phyloP scores from a whole-genome alignment of 1,140 invertebrate genomes.

The Drosophila repleta region DNA sequence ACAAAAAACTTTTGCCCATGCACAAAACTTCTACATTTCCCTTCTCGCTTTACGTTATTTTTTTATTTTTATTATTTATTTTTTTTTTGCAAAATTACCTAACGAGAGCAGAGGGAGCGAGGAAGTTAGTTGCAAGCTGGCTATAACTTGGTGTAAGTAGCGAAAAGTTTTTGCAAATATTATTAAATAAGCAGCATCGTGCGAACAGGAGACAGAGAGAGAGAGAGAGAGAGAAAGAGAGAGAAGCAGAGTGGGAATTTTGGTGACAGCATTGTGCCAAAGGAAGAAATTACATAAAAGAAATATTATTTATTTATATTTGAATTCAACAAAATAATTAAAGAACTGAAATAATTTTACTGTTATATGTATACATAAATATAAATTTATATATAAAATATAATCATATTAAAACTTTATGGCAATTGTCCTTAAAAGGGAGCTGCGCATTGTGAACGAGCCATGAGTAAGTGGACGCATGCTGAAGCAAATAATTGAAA shows the following conservation, averaged over 20 bases:
- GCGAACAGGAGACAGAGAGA: constrained; percentile 3
- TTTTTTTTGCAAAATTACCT: constrained; percentile 41
- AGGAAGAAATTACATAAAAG: background rate
- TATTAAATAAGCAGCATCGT: constrained; percentile 48
- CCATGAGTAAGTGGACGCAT: no score
- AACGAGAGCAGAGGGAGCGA: constrained; percentile 21
- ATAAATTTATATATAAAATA: no score
- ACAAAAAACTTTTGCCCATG: constrained; percentile 51
- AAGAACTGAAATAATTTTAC: background rate
- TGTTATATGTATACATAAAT: no score
- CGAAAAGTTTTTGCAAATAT: constrained; percentile 51
- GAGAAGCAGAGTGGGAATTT: background rate
- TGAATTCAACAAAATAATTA: background rate
- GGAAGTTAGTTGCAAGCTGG: constrained; percentile 24
- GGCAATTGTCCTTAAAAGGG: no score
- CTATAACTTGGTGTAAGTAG: constrained; percentile 44
- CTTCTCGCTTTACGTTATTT: background rate
- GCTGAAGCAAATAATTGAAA: no score
- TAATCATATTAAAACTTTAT: no score
- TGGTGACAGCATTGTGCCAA: background rate
- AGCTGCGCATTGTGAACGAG: no score
- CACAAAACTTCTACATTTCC: constrained; percentile 36
- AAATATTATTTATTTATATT: background rate
- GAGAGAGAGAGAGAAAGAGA: constrained; percentile 11
- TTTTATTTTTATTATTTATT: background rate